A percentile compares a stretch with the other conserved stretches of the same genome.
Conservation (phyloP, 2,113 vertebrate species). For the Grammomys surdaster region DNA sequence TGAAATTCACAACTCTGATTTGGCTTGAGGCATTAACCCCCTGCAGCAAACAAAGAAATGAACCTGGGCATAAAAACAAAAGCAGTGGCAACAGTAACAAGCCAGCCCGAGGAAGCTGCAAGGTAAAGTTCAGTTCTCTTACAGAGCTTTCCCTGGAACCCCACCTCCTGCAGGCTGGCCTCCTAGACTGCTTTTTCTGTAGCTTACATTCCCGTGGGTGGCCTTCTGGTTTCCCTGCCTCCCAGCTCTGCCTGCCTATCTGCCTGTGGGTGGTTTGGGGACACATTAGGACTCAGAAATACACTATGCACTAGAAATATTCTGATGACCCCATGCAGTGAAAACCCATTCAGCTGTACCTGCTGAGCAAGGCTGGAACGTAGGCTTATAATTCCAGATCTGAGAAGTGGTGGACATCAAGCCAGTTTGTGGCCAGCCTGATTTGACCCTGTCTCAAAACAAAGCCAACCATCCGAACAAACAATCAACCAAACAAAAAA, state of each 20-base stretch:
- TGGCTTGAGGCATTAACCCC: neutral
- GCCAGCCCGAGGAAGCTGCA: neutral
- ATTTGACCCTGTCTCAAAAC: neutral
- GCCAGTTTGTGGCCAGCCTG: neutral
- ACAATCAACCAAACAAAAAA: neutral
- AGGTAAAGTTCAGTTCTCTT: neutral
- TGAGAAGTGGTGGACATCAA: neutral
- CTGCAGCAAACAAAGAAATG: neutral
- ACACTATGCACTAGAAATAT: conserved; percentile 35
- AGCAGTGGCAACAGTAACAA: neutral
- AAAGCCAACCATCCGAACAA: neutral
- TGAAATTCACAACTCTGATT: neutral
- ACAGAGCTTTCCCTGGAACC: neutral
- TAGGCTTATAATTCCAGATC: neutral
- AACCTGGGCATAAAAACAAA: too few species aligned
- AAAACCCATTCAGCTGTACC: conserved; percentile 6
- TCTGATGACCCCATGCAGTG: neutral
- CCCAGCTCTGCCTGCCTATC: neutral
- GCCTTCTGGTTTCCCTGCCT: neutral
- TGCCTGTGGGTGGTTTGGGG: neutral
- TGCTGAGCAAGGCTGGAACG: neutral
- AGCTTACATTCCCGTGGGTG: neutral
- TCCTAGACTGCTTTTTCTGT: too few species aligned
- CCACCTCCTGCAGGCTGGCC: neutral
- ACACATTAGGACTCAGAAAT: neutral